phyloP scores from a whole-genome alignment of 2,797 vertebrate genomes.

The Chelidonichthys spinosus region DNA sequence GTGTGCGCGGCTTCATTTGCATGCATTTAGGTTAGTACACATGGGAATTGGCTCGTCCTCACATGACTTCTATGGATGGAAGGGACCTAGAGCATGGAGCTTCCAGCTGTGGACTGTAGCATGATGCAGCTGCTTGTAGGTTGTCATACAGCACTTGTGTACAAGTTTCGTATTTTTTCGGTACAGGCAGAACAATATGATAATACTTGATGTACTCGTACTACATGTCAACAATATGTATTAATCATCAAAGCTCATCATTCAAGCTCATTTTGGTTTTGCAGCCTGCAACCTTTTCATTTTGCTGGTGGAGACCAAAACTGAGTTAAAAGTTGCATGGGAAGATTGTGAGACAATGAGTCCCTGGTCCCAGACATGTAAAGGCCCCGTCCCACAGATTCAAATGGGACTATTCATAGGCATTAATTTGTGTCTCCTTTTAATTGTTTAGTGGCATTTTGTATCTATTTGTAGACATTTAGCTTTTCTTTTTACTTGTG shows the following conservation, averaged over 20 bases:
- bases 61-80: not conserved
- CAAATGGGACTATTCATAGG: not conserved
- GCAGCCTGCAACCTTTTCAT: not conserved
- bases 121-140: slow-evolving; percentile 10
- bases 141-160: not conserved
- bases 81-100: not conserved
- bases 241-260: too few species aligned
- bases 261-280: not conserved
- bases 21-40: slow-evolving; percentile 27
- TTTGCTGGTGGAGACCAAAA: slow-evolving; percentile 1
- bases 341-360: not conserved
- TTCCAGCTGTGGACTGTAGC: not conserved
- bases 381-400: not conserved
- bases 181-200: too few species aligned
- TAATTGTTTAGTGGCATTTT: too few species aligned
- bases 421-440: not conserved
- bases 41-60: slow-evolving; percentile 5
- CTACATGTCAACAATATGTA: too few species aligned
- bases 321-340: not conserved
- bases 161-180: not conserved
- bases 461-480: too few species aligned
- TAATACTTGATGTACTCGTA: not conserved
- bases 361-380: not conserved
- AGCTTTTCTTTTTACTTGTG: too few species aligned
- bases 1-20: slow-evolving; percentile 40